phyloP scores from a whole-genome alignment of 2,797 vertebrate genomes.

The Etheostoma perlongum region DNA sequence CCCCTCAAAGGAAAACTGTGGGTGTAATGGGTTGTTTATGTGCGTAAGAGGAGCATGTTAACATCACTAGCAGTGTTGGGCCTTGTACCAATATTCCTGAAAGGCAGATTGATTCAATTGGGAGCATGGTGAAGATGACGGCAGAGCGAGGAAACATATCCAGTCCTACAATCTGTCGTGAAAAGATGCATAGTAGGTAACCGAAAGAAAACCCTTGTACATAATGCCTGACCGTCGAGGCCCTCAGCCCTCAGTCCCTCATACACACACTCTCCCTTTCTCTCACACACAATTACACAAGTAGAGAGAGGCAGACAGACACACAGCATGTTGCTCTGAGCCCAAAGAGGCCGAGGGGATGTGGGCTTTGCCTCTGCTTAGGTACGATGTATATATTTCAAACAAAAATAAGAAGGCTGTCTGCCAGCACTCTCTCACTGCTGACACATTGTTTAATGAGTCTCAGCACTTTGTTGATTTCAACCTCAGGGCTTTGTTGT shows the following conservation, averaged over 20 bases:
- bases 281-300: constrained; percentile 10
- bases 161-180: constrained; percentile 50
- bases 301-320: constrained; percentile 42
- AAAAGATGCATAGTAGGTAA: constrained; percentile 44
- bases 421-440: constrained; percentile 60
- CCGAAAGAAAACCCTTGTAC: constrained; percentile 32
- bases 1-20: constrained; percentile 56
- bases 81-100: constrained; percentile 63
- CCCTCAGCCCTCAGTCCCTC: constrained; percentile 26
- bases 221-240: constrained; percentile 56
- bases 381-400: constrained; percentile 70
- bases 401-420: constrained; percentile 68
- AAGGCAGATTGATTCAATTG: constrained; percentile 62
- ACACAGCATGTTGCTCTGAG: constrained; percentile 44
- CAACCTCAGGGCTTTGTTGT: constrained; percentile 73
- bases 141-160: constrained; percentile 53
- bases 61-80: constrained; percentile 58
- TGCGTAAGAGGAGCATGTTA: constrained; percentile 74
- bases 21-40: constrained; percentile 74
- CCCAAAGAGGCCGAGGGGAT: constrained; percentile 41
- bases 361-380: constrained; percentile 41
- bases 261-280: constrained; percentile 14
- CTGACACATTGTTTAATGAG: constrained; percentile 77
- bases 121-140: constrained; percentile 55
- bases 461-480: constrained; percentile 79